phyloP scores from a whole-genome alignment of 2,113 vertebrate genomes.

The Geothlypis trichas region DNA sequence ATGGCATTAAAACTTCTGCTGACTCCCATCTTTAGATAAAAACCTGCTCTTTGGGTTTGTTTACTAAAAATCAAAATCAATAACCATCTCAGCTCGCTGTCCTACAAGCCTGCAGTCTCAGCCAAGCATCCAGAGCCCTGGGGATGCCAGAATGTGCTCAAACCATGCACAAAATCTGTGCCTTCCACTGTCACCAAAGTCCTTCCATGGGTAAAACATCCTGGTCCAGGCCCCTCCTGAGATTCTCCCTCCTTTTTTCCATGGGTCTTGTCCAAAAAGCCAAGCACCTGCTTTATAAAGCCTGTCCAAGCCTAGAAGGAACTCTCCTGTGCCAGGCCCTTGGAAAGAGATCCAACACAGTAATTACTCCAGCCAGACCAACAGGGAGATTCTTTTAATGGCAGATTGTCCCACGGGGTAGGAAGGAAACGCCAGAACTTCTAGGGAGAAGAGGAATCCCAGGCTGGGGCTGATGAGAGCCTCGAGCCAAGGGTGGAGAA shows the following conservation, averaged over 20 bases:
- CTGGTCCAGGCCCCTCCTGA: not conserved
- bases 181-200: no score
- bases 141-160: not conserved
- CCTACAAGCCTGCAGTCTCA: not conserved
- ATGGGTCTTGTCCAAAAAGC: not conserved
- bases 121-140: not conserved
- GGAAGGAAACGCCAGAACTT: not conserved
- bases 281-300: not conserved
- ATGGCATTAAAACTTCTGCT: not conserved
- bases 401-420: not conserved
- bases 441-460: not conserved
- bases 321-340: not conserved
- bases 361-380: not conserved
- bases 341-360: not conserved
- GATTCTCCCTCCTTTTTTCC: not conserved
- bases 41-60: not conserved
- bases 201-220: not conserved
- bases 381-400: not conserved
- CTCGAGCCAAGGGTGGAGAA: not conserved
- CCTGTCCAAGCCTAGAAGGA: not conserved
- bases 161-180: rapidly evolving
- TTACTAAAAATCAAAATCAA: not conserved
- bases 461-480: not conserved
- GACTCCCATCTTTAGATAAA: not conserved
- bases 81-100: not conserved